Conservation (phyloP, 2,888 invertebrate species). For the Hemaris fuciformis region DNA sequence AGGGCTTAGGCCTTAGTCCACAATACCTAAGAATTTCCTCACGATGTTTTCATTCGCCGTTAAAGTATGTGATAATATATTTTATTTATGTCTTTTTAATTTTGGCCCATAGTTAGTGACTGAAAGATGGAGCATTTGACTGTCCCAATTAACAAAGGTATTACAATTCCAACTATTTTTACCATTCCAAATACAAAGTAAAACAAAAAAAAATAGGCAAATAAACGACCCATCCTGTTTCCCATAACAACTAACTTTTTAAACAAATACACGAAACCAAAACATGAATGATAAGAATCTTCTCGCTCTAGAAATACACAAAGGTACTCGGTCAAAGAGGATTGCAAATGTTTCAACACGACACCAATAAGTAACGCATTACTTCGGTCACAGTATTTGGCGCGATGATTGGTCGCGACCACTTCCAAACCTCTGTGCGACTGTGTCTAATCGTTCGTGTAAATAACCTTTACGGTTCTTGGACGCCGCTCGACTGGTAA, state of each 20-base stretch:
- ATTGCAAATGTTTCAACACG: constrained; percentile 1
- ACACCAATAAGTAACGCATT: constrained; percentile 2
- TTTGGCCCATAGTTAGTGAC: too few relatives aligned
- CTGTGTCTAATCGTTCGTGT: constrained; percentile 50
- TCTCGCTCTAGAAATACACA: constrained; percentile 11
- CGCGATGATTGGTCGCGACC: constrained; percentile 6
- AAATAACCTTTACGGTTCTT: constrained; percentile 51
- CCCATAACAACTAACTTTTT: neutral
- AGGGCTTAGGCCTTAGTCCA: too few relatives aligned
- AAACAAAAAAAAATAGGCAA: neutral
- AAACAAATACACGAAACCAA: constrained; percentile 25
- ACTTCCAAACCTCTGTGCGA: constrained; percentile 29
- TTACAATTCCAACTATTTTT: too few relatives aligned
- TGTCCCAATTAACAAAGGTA: too few relatives aligned
- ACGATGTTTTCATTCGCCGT: too few relatives aligned
- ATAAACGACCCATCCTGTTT: neutral
- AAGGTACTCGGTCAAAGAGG: neutral
- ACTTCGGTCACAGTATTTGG: constrained; percentile 11
- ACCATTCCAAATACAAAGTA: too few relatives aligned
- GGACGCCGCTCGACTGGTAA: constrained; percentile 32
- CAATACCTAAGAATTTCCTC: too few relatives aligned
- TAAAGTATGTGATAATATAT: too few relatives aligned
- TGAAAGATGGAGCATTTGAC: too few relatives aligned
- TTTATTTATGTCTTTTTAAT: too few relatives aligned
- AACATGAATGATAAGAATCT: constrained; percentile 6